Evolutionary conservation across 2,113 vertebrate genomes (phyloP), one percentile per base, ranked within the genome.

Genomic region (Petrocephalus microphthalmus): DNA sequence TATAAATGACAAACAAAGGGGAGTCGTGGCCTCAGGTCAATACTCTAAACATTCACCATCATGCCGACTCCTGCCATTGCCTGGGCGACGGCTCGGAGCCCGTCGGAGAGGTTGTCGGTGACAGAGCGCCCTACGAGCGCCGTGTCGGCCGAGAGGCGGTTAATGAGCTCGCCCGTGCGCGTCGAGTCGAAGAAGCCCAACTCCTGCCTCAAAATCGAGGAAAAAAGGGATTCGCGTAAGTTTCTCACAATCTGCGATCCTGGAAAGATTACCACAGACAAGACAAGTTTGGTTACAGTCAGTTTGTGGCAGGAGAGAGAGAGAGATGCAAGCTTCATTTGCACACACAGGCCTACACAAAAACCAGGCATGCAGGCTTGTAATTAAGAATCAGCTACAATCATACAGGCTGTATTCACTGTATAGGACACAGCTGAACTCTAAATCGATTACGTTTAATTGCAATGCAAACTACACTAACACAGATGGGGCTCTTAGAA

Each of bases 81-180:
- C 92, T 99, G 98, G 37, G 96, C 97, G 5, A 95, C 93, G 1
- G 98, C 97, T 91, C 98, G 94, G 89, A 99, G 96, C 19, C 98
- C 98, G 7, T 99, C 98, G 0, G 98, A 99, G 87, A 99, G 94
- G 93, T 99, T 99, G 93, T 99, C 98, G 0, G 98, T 99, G 92
- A 99, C 92, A 0, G 97, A 97, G 90, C 87, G 94, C 60, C 98
- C 98, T 42, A 99, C 93, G 29, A 98, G 93, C 0, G 95, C 92
- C 0, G 97, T 96, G 92, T 99, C 98, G 1, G 98, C 96, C 0
- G 98, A 99, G 85, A 99, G 96, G 87, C 98, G 97, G 90, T 99
- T 99, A 91, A 99, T 96, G 90, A 99, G 93, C 91, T 99, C 98
- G 51, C 98, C 98, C 0, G 98, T 99, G 89, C 96, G 95, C 13